Evolutionary conservation across 2,113 vertebrate species (phyloP).

Genomic region (Apistogramma diplotaenia): DNA sequence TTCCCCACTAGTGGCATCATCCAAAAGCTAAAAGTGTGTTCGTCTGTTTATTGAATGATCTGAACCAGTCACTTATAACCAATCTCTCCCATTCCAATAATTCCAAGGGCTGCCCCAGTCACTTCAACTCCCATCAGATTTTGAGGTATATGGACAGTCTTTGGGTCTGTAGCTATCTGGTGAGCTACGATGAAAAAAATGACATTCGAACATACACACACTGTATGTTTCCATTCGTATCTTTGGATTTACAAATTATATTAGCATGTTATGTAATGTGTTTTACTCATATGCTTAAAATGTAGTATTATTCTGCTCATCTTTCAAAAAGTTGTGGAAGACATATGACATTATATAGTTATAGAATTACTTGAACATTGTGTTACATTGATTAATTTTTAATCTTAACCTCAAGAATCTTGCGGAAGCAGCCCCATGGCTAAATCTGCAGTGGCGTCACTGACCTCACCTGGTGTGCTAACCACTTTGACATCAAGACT

Average conservation of each 20-base stretch:
- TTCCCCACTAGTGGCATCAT: too few species aligned
- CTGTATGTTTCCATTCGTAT: background rate
- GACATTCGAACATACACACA: too few species aligned
- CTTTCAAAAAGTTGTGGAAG: background rate
- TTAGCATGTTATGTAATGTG: background rate
- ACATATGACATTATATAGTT: background rate
- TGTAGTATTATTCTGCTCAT: background rate
- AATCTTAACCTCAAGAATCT: constrained; percentile 44
- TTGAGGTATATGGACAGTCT: background rate
- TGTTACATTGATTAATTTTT: background rate
- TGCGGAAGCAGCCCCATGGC: constrained; percentile 77
- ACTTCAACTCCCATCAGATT: constrained; percentile 43
- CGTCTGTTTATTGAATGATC: too few species aligned
- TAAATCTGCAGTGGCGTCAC: constrained; percentile 73
- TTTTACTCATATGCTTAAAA: background rate
- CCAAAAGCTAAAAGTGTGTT: too few species aligned
- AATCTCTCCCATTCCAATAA: constrained; percentile 59
- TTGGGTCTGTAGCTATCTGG: constrained; percentile 7
- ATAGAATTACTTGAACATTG: background rate
- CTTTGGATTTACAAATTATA: background rate
- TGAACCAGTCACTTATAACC: too few species aligned
- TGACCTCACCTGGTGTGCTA: constrained; percentile 72
- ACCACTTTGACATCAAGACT: constrained; percentile 73
- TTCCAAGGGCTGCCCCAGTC: constrained; percentile 47
- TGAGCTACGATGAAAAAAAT: constrained; percentile 24